phyloP scores from a whole-genome alignment of 2,113 vertebrate species.

The Conger conger region DNA sequence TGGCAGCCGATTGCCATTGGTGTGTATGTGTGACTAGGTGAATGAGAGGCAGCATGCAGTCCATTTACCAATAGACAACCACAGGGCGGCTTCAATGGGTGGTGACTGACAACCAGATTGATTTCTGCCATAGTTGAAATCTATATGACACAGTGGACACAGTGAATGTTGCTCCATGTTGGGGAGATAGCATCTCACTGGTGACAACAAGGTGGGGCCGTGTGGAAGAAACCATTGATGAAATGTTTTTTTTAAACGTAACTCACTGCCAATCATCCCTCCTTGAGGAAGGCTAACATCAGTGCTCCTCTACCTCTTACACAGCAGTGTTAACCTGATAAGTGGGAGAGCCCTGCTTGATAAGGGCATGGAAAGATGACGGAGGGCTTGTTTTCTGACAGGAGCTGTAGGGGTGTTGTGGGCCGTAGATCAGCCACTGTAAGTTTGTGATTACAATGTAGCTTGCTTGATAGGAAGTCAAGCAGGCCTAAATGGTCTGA shows the following conservation, averaged over 20 bases:
- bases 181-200: neutral
- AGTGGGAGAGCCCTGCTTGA: neutral
- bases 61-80: too few relatives aligned
- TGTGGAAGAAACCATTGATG: neutral
- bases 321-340: neutral
- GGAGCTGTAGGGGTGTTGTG: neutral
- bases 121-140: neutral
- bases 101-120: neutral
- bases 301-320: neutral
- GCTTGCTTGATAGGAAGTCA: neutral
- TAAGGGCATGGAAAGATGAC: neutral
- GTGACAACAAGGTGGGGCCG: neutral
- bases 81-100: neutral
- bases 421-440: neutral
- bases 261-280: neutral
- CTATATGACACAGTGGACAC: neutral
- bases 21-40: too few relatives aligned
- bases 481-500: neutral
- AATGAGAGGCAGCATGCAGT: too few relatives aligned
- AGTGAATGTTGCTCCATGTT: neutral
- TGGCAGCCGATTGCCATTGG: too few relatives aligned
- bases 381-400: neutral
- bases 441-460: neutral
- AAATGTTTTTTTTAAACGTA: neutral
- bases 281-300: neutral